A percentile compares a stretch with the other conserved stretches of the same genome.
phyloP scores from a whole-genome alignment of 2,113 vertebrate genomes.

The Taxidea taxus region DNA sequence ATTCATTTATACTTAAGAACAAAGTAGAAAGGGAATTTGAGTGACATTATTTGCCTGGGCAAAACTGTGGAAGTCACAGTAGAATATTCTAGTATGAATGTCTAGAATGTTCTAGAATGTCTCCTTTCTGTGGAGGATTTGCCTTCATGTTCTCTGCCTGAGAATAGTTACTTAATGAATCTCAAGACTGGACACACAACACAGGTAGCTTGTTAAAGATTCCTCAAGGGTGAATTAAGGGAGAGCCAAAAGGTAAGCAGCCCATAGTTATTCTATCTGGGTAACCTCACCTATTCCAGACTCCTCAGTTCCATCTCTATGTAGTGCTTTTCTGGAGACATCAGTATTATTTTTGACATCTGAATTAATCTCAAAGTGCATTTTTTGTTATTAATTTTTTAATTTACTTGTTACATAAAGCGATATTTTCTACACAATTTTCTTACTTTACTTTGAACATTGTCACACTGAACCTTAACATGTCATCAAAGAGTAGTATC shows the following conservation, averaged over 20 bases:
- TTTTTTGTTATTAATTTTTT: background rate
- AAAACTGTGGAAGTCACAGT: background rate
- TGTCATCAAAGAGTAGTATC: background rate
- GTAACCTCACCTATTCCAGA: background rate
- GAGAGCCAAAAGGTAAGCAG: accelerated
- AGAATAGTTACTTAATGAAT: background rate
- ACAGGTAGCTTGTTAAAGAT: background rate
- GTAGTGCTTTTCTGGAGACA: background rate
- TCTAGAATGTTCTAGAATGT: background rate
- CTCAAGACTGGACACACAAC: background rate
- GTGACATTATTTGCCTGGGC: background rate
- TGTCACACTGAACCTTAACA: background rate
- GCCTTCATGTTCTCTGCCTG: background rate
- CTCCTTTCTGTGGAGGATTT: background rate
- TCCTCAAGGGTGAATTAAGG: background rate
- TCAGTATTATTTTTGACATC: background rate
- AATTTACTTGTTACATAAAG: background rate
- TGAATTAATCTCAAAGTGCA: background rate
- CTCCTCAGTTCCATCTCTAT: background rate
- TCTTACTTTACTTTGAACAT: background rate
- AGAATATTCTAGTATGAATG: background rate
- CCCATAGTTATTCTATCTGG: background rate
- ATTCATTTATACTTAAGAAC: background rate
- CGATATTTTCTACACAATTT: background rate
- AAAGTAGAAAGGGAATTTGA: background rate